Evolutionary conservation across 1,140 invertebrate genomes (phyloP).

Genomic region (Megalonaias nervosa): DNA sequence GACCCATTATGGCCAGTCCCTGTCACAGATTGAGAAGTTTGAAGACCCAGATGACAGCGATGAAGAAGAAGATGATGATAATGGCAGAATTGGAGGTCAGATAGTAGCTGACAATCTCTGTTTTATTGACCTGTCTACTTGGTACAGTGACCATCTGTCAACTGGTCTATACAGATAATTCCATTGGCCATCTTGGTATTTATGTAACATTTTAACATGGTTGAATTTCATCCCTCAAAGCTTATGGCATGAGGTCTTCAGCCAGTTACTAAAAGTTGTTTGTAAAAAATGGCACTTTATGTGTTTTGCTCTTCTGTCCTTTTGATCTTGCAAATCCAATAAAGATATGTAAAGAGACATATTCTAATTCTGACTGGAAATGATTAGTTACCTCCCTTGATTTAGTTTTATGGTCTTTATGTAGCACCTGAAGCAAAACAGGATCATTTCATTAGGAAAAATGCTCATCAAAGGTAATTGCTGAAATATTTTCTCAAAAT

Average conservation of each 20-base stretch:
- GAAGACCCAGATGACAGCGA: conserved; percentile 85
- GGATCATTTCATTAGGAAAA: too few relatives aligned
- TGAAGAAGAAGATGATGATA: conserved; percentile 81
- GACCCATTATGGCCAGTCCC: conserved; percentile 82
- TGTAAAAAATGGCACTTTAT: too few relatives aligned
- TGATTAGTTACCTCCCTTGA: too few relatives aligned
- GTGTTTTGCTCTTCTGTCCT: too few relatives aligned
- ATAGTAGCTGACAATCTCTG: not conserved
- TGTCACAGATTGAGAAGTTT: conserved; percentile 93
- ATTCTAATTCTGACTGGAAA: too few relatives aligned
- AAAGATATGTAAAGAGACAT: too few relatives aligned
- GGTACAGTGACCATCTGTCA: not conserved
- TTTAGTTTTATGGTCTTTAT: too few relatives aligned
- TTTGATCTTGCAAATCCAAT: too few relatives aligned
- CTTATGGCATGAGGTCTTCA: not conserved
- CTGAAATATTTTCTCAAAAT: too few relatives aligned
- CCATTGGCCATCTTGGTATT: not conserved
- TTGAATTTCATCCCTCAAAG: not conserved
- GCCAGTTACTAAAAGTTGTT: too few relatives aligned
- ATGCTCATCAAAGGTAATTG: too few relatives aligned
- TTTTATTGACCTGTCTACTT: not conserved
- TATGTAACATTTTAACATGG: not conserved
- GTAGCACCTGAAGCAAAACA: too few relatives aligned
- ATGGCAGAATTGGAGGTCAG: conserved; percentile 59
- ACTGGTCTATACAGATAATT: not conserved